Evolutionary conservation across 2,797 vertebrate species (phyloP), one percentile per base, ranked within the genome.

Genomic region (Pygocentrus nattereri): DNA sequence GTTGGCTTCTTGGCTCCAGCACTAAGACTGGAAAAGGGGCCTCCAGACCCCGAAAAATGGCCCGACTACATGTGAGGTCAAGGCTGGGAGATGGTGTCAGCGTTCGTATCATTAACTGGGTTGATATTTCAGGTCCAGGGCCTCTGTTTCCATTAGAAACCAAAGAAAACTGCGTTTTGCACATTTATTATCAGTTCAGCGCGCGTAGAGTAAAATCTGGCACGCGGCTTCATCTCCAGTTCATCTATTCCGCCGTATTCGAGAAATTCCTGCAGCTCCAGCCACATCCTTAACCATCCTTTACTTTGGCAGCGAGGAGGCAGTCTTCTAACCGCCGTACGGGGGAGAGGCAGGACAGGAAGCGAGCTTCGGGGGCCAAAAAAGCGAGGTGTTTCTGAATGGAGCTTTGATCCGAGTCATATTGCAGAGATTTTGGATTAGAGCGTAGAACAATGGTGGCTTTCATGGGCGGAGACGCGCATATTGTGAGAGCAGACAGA

Each of bases 361-460:
- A 75, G 77, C n/a, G 38, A 38, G 74, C 16, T 30, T 5, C 7
- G 72, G 72, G 68, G 50, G 68, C 74, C 10, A 78, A 75, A 34
- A 69, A 25, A 56, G 65, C 70, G 75, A 64, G 54, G 34, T 59
- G 69, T 77, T 85, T 78, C 41, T 84, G 82, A 84, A 82, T 69
- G 74, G 72, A 25, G 90, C 90, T 92, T 89, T 92, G 89, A 92
- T 93, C 92, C 90, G 81, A 93, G 90, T 93, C 93, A 91, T 88
- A 88, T 89, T 90, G 91, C 89, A 91, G 92, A 94, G 94, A 93
- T 90, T 85, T 78, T 83, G 90, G 92, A 93, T 94, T 93, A 93
- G 87, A 44, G 16, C 1, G 71, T 74, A 72, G 88, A 93, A 94
- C 93, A 94, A 94, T 93, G 85, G 87, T 76, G 90, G 91, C 89